Base-by-base conservation (phyloP, 2,888 invertebrate species). In the Zelleria hepariella region DNA sequence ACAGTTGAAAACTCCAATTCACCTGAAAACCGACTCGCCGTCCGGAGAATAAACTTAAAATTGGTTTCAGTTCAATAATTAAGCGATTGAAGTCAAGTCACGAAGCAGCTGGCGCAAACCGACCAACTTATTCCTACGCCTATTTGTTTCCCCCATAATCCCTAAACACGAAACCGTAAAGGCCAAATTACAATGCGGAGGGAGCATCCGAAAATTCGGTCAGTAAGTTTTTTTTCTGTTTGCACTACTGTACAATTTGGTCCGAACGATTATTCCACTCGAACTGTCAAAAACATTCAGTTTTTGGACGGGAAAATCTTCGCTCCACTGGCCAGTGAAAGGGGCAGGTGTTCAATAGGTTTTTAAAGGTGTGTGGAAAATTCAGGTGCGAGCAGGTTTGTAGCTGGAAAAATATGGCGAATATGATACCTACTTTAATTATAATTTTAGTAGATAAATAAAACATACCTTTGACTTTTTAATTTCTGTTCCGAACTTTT, bases 211-310 rank as follows among this genome's bases (percentile, higher is more conserved):
- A 20, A 55, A 51, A 27, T 8, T 55, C 21, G 55, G 55, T 42
- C 32, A 18, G 32, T 21, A 21, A 24, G 25, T 15, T 24, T 53
- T 52, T 49, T 53, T 27, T 32, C 55, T 57, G 32, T 57, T 57
- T 57, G 2, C 24, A 48, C 32, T 18, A 42, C 10, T 15, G 47
- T 56, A 42, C 59, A 54, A 53, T 21, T 42, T 54, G 26, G 53
- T 47, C 27, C 53, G 42, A 58, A 56, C 58, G 62, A 66, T 65
- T 68, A 69, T 73, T 71, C 68, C 67, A 65, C 63, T 66, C 61
- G 64, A 64, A 57, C 65, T 66, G 67, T 73, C 72, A 72, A 73
- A 72, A 68, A 62, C 61, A 62, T 63, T 63, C 64, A 63, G 62
- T 65, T 58, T 60, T 61, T 52, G 55, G 42, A 18, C 55, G 55